Base-by-base conservation (phyloP, 2,797 vertebrate species). In the Premnoplex brunnescens region DNA sequence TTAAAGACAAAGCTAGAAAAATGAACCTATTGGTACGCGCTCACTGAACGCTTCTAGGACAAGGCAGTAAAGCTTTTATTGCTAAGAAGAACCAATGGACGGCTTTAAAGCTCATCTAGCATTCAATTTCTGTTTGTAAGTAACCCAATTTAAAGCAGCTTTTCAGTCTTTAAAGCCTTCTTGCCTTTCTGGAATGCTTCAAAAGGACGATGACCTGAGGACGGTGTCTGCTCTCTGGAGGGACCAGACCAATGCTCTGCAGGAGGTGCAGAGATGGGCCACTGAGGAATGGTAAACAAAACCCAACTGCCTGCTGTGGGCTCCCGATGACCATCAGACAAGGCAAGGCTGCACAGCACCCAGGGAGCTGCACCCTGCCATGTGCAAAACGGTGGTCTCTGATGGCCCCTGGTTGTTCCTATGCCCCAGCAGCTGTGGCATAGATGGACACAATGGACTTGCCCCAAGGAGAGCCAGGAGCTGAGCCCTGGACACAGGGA, bases 1-100 rank as follows among this genome's bases (percentile, higher is more conserved):
- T 76, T 85, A 93, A 92, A 93, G 84, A 49, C 93, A 94, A 94
- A 93, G 60, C 75, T 94, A 94, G 58, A 94, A 89, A 90, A 96
- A 93, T 12, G 34, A 92, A 82, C 49, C 71, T 87, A 69, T 27
- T 68, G 84, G 52, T 89, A 89, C 44, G 74, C 2, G 34, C 59
- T 90, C 59, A 75, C 77, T 36, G 67, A 93, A 77, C 2, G 4
- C 77, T 87, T 89, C 74, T 34, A 79, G 73, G 74, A 85, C 86
- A 91, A 88, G 55, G 74, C 84, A 90, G 67, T 79, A 94, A 89
- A 88, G 75, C 72, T 96, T 94, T 90, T 88, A 91, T 89, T 91
- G 90, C 88, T 94, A 79, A 49, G 37, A 77, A 91, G 44, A 75
- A 91, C 55, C 71, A 79, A 66, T 0, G 1, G 22, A 69, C 75